A percentile compares a stretch with the other conserved stretches of the same genome.
Evolutionary conservation across 2,888 invertebrate genomes (phyloP).

Genomic region (Pseudococcus viburni): DNA sequence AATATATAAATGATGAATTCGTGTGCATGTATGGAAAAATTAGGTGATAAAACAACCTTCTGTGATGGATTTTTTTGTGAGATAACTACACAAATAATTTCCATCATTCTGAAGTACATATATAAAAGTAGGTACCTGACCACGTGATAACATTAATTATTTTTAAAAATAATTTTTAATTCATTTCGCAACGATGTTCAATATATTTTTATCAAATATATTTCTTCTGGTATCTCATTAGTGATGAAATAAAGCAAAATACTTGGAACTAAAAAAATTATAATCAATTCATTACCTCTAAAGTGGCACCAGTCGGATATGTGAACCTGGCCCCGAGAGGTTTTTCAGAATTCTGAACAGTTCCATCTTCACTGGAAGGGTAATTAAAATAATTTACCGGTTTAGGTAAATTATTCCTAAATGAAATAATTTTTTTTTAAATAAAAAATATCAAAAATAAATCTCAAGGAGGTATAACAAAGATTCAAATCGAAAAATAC

Average conservation of each 20-base stretch:
- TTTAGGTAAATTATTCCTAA: constrained; percentile 68
- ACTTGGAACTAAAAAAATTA: neutral
- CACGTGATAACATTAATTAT: neutral
- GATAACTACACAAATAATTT: constrained; percentile 38
- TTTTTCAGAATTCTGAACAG: constrained; percentile 38
- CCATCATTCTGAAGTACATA: neutral
- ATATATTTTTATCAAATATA: constrained; percentile 23
- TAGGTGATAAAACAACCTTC: constrained; percentile 1
- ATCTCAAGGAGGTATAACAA: neutral
- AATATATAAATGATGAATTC: neutral
- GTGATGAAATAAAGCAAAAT: neutral
- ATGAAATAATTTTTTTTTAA: neutral
- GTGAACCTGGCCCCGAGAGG: constrained; percentile 47
- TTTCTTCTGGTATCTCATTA: neutral
- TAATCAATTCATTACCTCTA: constrained; percentile 37
- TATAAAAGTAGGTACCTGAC: neutral
- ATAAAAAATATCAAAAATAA: constrained; percentile 17
- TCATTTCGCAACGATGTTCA: constrained; percentile 1
- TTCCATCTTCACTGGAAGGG: constrained; percentile 18
- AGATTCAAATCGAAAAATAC: constrained; percentile 34
- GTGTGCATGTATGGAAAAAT: neutral
- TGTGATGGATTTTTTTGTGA: neutral
- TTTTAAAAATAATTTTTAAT: constrained; percentile 32
- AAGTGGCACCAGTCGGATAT: constrained; percentile 42
- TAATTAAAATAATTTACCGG: constrained; percentile 68